phyloP scores from a whole-genome alignment of 2,888 invertebrate species.

The Oxytorus armatus region DNA sequence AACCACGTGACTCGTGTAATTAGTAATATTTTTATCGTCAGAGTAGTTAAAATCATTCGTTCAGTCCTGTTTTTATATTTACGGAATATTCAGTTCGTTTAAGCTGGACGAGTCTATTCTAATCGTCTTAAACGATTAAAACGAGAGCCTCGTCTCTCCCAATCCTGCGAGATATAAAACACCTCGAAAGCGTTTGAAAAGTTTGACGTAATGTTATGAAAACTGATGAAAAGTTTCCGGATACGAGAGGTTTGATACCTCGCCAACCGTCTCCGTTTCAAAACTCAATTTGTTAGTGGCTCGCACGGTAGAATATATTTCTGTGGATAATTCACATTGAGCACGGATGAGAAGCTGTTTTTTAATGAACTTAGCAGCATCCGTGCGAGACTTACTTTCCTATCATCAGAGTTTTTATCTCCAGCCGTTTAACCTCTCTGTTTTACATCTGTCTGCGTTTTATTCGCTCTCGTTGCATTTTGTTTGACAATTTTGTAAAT shows the following conservation, averaged over 20 bases:
- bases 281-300: conserved; percentile 35
- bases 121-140: not conserved
- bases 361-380: conserved; percentile 44
- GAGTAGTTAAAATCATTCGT: not conserved
- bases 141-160: not conserved
- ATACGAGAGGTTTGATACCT: not conserved
- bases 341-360: conserved; percentile 19
- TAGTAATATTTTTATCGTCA: too few species aligned
- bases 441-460: not conserved
- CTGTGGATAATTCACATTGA: conserved; percentile 17
- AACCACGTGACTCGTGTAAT: too few species aligned
- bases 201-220: not conserved
- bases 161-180: conserved; percentile 19
- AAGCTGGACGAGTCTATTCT: too few species aligned
- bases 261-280: conserved; percentile 2
- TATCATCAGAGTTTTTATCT: conserved; percentile 12
- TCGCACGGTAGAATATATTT: not conserved
- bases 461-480: not conserved
- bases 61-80: too few species aligned
- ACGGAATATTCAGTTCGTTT: too few species aligned
- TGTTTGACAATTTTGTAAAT: not conserved
- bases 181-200: not conserved
- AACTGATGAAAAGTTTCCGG: conserved; percentile 19
- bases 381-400: conserved; percentile 30
- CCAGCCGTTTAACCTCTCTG: not conserved